Evolutionary conservation across 2,888 invertebrate genomes (phyloP).

Genomic region (Adelognathus sp.): DNA sequence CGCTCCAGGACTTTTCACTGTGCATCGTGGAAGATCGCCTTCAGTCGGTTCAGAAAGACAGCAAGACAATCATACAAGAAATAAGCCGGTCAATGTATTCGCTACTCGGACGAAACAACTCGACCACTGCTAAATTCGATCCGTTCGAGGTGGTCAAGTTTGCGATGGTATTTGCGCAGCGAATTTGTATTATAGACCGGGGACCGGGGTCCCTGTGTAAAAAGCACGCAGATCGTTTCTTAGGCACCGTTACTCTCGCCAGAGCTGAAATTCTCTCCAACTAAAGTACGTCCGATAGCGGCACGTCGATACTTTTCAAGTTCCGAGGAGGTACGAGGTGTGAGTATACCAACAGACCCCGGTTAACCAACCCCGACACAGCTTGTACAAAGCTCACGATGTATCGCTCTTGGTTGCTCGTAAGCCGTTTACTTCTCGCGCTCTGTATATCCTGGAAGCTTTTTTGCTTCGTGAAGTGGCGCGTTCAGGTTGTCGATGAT

Average conservation of each 20-base stretch:
- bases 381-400: neutral
- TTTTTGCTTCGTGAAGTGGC: neutral
- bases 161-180: too few relatives aligned
- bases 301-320: conserved; percentile 60
- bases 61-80: too few relatives aligned
- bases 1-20: too few relatives aligned
- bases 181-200: too few relatives aligned
- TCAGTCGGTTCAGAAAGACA: too few relatives aligned
- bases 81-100: too few relatives aligned
- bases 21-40: too few relatives aligned
- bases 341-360: conserved; percentile 30
- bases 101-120: too few relatives aligned
- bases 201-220: conserved; percentile 2
- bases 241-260: conserved; percentile 59
- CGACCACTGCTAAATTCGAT: conserved; percentile 7
- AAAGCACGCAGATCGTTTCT: conserved; percentile 59
- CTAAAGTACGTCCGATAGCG: conserved; percentile 64
- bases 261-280: neutral
- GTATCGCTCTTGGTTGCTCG: neutral
- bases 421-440: conserved; percentile 23
- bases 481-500: neutral
- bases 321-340: conserved; percentile 1
- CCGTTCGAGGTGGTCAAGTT: too few relatives aligned
- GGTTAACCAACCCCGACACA: conserved; percentile 1
- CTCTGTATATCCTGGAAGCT: conserved; percentile 10